Evolutionary conservation across 2,113 vertebrate genomes (phyloP), one percentile per base, ranked within the genome.

Genomic region (Tetrax tetrax): DNA sequence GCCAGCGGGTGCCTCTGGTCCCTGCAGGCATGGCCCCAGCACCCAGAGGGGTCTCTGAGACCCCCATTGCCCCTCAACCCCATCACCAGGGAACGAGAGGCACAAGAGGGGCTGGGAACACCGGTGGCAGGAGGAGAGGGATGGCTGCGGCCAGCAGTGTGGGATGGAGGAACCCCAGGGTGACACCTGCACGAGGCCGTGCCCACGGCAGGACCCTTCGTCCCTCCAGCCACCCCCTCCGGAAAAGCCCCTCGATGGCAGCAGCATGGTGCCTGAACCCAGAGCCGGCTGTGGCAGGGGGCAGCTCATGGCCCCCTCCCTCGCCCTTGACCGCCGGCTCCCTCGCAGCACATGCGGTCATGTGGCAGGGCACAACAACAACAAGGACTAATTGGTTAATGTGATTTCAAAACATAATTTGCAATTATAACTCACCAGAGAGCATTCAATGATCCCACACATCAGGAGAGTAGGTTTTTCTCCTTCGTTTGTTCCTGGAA

Each of bases 401-500:
- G 89, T 2, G 86, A 94, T 96, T 97, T 97, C 94, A 96, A 95
- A 96, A 96, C 94, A 94, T 65, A 76, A 94, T 97, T 97, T 97
- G 94, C 96, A 97, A 95, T 97, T 96, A 89, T 97, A 96, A 96
- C 82, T 93, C n/a, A 10, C 84, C 92, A 96, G 93, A 96, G 93
- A 96, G 81, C 91, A 71, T 92, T 96, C 92, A 93, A 64, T 93
- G 94, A 90, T 94, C 94, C 95, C 51, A 45, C 94, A 95, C 80
- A 13, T 82, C 3, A 11, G 53, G 53, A 87, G 89, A 88, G 90
- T 86, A 66, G 91, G 63, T 94, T 96, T 94, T 94, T 94, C 96
- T 97, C 96, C 94, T 95, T 93, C 85, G 28, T 75, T 96, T 93
- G 89, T 97, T 97, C 96, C 94, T 97, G 96, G 94, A 97, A 97